Evolutionary conservation across 2,113 vertebrate species (phyloP), one percentile per base, ranked within the genome.

Genomic region (Neolamprologus longior): DNA sequence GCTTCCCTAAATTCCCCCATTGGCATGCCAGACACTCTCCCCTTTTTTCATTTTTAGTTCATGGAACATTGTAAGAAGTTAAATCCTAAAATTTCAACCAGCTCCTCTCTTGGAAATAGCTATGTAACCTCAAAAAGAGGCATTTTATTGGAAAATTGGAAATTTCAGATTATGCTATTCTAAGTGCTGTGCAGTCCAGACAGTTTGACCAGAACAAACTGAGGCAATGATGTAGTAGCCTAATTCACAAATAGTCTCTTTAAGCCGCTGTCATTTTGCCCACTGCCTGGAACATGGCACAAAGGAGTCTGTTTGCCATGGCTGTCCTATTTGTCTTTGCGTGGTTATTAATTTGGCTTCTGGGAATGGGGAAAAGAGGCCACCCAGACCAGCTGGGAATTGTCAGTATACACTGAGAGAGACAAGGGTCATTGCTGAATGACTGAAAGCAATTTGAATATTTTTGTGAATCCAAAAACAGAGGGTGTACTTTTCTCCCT

Each of bases 311-410:
- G 81, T 88, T 88, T 90, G 88, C 88, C 90, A 92, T 68, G 24
- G 73, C 90, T 81, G 87, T 85, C 87, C 89, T 80, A 57, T 92
- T 92, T 94, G 87, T 94, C 90, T 89, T 55, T 92, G 88, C 83
- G 19, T 86, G 66, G 73, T 88, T 92, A 90, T 90, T 94, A 91
- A 92, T 94, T 86, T 87, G 80, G 76, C 55, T 35, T 89, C 86
- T 91, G 85, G 35, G 55, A 92, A 50, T 90, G 87, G 83, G 83
- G 90, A 89, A 86, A 88, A 54, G 47, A 90, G 87, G 91, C 83
- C 89, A 84, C 80, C 58, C 24, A 10, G 40, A 61, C 87, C 83
- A 84, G 71, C 85, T 86, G 90, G 86, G 85, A 91, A 91, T 82
- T 88, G 85, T 82, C 87, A 84, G 71, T 68, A 52, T 84, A 73